Conservation (phyloP, 2,888 invertebrate species). For the Dasysyrphus albostriatus region DNA sequence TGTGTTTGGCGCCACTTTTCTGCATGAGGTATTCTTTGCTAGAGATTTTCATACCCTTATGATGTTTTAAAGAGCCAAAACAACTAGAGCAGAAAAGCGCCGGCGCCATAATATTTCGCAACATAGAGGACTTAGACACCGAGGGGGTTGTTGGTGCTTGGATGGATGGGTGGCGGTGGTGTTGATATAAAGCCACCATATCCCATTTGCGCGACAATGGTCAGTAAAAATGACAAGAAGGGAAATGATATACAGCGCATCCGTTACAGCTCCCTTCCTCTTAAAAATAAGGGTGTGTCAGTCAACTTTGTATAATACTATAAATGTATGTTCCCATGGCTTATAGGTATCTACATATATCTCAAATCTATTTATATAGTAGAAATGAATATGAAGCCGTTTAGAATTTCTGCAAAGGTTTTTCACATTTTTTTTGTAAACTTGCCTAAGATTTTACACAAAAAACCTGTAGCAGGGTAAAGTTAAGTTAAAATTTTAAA, state of each 20-base stretch:
- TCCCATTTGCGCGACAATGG: slow-evolving; percentile 64
- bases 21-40: slow-evolving; percentile 15
- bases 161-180: background rate
- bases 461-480: slow-evolving; percentile 3
- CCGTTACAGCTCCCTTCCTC: slow-evolving; percentile 24
- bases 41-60: slow-evolving; percentile 36
- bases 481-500: slow-evolving; percentile 12
- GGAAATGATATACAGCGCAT: slow-evolving; percentile 68
- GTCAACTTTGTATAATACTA: slow-evolving; percentile 23
- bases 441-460: background rate
- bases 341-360: no score
- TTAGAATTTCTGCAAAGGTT: background rate
- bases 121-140: background rate
- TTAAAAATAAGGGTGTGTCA: slow-evolving; percentile 55
- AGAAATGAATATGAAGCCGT: background rate
- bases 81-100: slow-evolving; percentile 55
- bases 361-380: background rate
- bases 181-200: slow-evolving; percentile 9
- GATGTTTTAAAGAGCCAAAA: slow-evolving; percentile 12
- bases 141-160: slow-evolving; percentile 2
- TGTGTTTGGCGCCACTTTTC: slow-evolving; percentile 61
- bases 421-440: background rate
- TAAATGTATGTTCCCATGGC: no score
- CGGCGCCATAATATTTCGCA: slow-evolving; percentile 49
- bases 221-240: slow-evolving; percentile 71